Evolutionary conservation across 2,888 invertebrate genomes (phyloP).

Genomic region (Lycaena phlaeas): DNA sequence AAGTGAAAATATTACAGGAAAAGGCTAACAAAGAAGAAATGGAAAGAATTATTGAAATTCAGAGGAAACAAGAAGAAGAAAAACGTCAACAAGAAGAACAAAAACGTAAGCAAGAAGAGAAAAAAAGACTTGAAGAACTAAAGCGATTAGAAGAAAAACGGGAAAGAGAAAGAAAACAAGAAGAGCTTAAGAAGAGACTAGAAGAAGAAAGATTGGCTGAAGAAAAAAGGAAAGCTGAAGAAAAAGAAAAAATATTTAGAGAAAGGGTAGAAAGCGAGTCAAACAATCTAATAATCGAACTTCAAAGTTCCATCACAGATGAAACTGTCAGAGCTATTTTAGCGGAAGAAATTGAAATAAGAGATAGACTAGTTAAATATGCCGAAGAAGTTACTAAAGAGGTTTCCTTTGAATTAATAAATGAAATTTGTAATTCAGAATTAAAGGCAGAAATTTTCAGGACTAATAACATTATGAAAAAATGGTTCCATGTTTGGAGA

Average conservation of each 20-base stretch:
- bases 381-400: slow-evolving; percentile 39
- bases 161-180: slow-evolving; percentile 44
- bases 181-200: slow-evolving; percentile 32
- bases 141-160: slow-evolving; percentile 30
- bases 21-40: slow-evolving; percentile 13
- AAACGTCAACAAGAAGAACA: slow-evolving; percentile 21
- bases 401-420: slow-evolving; percentile 37
- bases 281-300: slow-evolving; percentile 36
- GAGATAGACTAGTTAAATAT: slow-evolving; percentile 33
- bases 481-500: slow-evolving; percentile 54
- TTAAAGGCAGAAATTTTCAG: slow-evolving; percentile 48
- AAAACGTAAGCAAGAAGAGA: slow-evolving; percentile 17
- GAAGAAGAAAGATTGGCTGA: slow-evolving; percentile 44
- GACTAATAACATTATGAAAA: slow-evolving; percentile 43
- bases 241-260: slow-evolving; percentile 40
- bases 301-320: slow-evolving; percentile 38
- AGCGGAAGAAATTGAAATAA: slow-evolving; percentile 40
- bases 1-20: slow-evolving; percentile 17
- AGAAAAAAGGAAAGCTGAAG: slow-evolving; percentile 42
- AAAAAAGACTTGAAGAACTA: slow-evolving; percentile 18
- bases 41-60: slow-evolving; percentile 5
- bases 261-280: slow-evolving; percentile 52
- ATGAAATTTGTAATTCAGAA: slow-evolving; percentile 45
- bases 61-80: slow-evolving; percentile 6
- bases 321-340: slow-evolving; percentile 36